Conservation (phyloP, 2,797 vertebrate species). For the Valencia hispanica region DNA sequence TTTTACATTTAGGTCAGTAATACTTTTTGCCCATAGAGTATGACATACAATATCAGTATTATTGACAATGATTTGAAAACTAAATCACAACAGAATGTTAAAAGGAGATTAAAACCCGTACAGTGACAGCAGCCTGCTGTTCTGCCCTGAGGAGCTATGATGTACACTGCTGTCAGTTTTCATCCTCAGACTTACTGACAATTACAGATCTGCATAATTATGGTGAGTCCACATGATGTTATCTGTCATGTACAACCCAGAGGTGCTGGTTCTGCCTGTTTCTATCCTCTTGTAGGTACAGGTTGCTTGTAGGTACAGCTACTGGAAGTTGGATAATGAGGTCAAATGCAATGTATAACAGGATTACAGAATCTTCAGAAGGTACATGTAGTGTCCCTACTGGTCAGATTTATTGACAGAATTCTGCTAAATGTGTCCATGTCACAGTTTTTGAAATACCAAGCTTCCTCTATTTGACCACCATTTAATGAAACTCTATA, state of each 20-base stretch:
- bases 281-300: slow-evolving; percentile 27
- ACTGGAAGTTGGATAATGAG: slow-evolving; percentile 32
- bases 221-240: slow-evolving; percentile 18
- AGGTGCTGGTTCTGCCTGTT: slow-evolving; percentile 4
- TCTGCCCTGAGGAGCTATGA: slow-evolving; percentile 34
- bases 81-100: slow-evolving; percentile 16
- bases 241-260: slow-evolving; percentile 32
- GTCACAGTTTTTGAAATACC: background rate
- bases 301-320: slow-evolving; percentile 40
- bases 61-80: slow-evolving; percentile 21
- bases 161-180: slow-evolving; percentile 38
- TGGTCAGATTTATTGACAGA: background rate
- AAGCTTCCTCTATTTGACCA: background rate
- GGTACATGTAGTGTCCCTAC: background rate
- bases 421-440: background rate
- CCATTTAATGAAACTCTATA: background rate
- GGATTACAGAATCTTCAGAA: background rate
- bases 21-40: background rate
- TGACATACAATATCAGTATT: background rate
- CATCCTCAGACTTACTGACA: slow-evolving; percentile 25
- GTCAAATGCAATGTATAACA: background rate
- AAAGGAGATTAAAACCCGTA: slow-evolving; percentile 12
- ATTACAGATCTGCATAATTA: slow-evolving; percentile 41
- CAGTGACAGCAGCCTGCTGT: slow-evolving; percentile 32
- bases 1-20: background rate